Base-by-base conservation (phyloP, 2,113 vertebrate genomes). In the Corythornis madagascariensis region DNA sequence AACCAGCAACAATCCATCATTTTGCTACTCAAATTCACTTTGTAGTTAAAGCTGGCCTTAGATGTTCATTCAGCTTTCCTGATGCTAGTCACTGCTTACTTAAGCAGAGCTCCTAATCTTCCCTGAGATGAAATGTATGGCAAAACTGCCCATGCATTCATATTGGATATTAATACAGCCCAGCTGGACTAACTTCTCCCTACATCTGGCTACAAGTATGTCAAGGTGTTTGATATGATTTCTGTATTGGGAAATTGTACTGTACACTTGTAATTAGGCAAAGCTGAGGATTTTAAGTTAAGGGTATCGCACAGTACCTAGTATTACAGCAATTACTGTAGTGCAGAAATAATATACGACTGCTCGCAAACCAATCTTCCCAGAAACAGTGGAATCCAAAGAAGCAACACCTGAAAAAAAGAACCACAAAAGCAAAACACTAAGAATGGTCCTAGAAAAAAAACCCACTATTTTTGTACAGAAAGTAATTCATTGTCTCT, bases 301-400 rank as follows among this genome's bases (percentile, higher is more conserved):
- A 63, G n/a, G 88, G 38, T 76, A 74, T 47, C 18, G 42, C 20
- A 67, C 35, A 77, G 98, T 97, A 99, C 99, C 99, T 33, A 99
- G 97, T 92, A 99, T 97, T 38, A 99, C 99, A 31, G 99, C 99
- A 56, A 99, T 98, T 90, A 98, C 80, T 15, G 99, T 99, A 56
- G 99, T 99, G 92, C 98, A 98, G 95, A 99, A 98, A 94, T 99
- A 99, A 97, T 99, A 99, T 6, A 98, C 13, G 1, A 99, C 96
- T 18, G 99, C 99, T 70, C 98, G 97, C 38, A 99, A 97, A 52
- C 99, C 99, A 22, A 99, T 99, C 95, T 98, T 99, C 78, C 99
- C 99, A 71, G 99, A 99, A 33, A 99, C 95, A 7, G 95, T 98
- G 11, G 99, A 99, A 97, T 99, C 99, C 97, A 99, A 97, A 20